Conservation (phyloP, 2,113 vertebrate genomes). For the Brachyistius frenatus region DNA sequence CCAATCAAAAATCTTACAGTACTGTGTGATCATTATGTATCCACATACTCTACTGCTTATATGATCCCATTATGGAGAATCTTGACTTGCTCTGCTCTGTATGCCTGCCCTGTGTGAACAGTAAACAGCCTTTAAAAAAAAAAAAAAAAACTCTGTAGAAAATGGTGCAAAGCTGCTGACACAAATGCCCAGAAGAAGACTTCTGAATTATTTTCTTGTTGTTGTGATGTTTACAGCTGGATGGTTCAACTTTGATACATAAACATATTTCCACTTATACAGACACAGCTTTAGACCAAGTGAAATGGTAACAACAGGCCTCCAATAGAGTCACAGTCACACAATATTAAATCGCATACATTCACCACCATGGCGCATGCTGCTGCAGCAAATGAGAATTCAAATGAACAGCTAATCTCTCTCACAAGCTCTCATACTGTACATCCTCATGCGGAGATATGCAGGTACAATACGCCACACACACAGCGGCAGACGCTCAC, state of each 20-base stretch:
- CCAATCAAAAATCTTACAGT: background rate
- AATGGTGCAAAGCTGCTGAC: background rate
- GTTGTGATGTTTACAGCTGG: background rate
- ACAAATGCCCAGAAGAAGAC: conserved; percentile 1
- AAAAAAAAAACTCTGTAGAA: background rate
- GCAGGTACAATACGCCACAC: conserved; percentile 6
- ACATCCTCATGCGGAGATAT: conserved; percentile 27
- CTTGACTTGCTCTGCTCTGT: background rate
- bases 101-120: conserved; percentile 13
- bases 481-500: background rate
- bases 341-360: conserved; percentile 25
- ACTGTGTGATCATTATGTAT: background rate
- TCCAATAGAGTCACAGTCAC: conserved; percentile 24
- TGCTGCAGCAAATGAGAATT: conserved; percentile 9
- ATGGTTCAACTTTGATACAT: background rate
- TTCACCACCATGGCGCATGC: conserved; percentile 9
- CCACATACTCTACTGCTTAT: conserved; percentile 5
- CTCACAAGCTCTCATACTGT: conserved; percentile 5
- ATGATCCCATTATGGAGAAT: conserved; percentile 25
- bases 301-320: conserved; percentile 14
- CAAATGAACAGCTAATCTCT: conserved; percentile 27
- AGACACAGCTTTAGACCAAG: conserved; percentile 7
- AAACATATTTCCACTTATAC: conserved; percentile 1
- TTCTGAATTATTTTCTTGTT: conserved; percentile 6
- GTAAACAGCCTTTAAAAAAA: conserved; percentile 14